Base-by-base conservation (phyloP, 2,113 vertebrate species). In the Asarcornis scutulata region DNA sequence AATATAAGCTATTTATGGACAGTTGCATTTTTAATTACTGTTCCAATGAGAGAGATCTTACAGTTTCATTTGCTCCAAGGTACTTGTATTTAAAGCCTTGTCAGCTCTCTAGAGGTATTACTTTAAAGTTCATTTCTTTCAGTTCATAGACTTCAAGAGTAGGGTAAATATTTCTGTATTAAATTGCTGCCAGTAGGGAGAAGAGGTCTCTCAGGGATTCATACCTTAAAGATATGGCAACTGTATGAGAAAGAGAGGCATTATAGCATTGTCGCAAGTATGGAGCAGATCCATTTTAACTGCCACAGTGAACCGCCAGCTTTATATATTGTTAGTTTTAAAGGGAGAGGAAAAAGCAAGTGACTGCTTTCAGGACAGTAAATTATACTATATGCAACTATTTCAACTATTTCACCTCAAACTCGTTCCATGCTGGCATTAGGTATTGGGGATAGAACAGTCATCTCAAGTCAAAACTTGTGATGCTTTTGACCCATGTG, bases 71-170 rank as follows among this genome's bases (percentile, higher is more conserved):
- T 42, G 14, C 83, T 96, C 56, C 75, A 78, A 94, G 62, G 80
- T 96, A 82, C 90, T 97, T 96, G 26, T 92, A 84, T 96, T 79
- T 64, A 95, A 98, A 97, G 42, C 76, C 80, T 97, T 97, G 80
- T 93, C 89, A 96, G 13, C 81, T 96, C 94, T 96, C 91, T 52
- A 63, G 88, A 91, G 89, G 66, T 86, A 93, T 68, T 77, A 90
- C 95, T 98, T 96, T 96, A 96, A 97, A 97, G 90, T 97, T 97
- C 59, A 95, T 96, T 97, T 83, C 53, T 97, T 97, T 97, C 88
- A 86, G 78, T 96, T 93, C 87, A 86, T 68, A 69, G 74, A 83
- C 95, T 96, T 93, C 91, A 83, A 40, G 97, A 96, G 89, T 31
- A 85, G 66, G 58, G 96, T 98, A 98, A 98, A 97, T 97, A 97